Percentiles rank a stretch among this genome's conserved stretches.
phyloP scores from a whole-genome alignment of 2,113 vertebrate genomes.

The Motacilla tschutschensis region DNA sequence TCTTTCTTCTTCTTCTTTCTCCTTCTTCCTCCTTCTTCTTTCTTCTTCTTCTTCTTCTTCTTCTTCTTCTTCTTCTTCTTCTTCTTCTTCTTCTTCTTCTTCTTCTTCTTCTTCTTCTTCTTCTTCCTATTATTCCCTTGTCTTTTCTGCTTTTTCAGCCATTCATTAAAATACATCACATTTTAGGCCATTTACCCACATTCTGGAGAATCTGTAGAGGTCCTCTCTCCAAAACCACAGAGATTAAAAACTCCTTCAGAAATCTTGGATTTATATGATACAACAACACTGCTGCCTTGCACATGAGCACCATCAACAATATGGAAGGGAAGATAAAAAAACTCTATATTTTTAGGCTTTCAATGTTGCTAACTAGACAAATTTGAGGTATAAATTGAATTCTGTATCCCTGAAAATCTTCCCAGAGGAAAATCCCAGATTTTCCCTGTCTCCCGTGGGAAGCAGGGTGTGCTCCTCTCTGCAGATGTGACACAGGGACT shows the following conservation, averaged over 20 bases:
- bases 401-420: not conserved
- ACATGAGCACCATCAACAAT: rapidly evolving
- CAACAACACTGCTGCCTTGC: not conserved
- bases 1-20: no score
- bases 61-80: no score
- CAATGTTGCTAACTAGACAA: not conserved
- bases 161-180: not conserved
- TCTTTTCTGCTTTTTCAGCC: not conserved
- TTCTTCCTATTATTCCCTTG: no score
- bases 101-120: no score
- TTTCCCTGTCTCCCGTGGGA: rapidly evolving
- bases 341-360: not conserved
- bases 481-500: not conserved
- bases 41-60: no score
- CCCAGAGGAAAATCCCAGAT: not conserved
- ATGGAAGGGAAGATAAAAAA: not conserved
- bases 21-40: no score
- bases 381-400: not conserved
- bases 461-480: not conserved
- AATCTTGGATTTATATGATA: not conserved
- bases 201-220: not conserved
- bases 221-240: not conserved
- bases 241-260: not conserved
- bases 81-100: no score
- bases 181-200: not conserved